phyloP scores from a whole-genome alignment of 2,797 vertebrate genomes.

The Threskiornis aethiopicus region DNA sequence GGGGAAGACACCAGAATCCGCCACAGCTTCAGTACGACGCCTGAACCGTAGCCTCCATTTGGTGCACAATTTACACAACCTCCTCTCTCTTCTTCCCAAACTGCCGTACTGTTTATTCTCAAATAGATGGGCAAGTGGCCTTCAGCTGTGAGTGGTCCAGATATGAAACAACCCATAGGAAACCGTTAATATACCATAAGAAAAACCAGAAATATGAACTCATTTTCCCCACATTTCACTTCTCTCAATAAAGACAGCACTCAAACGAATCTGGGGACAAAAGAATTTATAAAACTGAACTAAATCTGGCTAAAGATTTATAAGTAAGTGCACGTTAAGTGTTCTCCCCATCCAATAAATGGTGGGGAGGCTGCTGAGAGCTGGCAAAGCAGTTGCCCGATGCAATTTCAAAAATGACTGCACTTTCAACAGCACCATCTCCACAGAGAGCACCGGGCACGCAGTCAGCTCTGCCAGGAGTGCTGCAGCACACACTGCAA shows the following conservation, averaged over 20 bases:
- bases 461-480: background rate
- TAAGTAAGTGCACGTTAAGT: background rate
- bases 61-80: too few relatives aligned
- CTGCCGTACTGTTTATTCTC: background rate
- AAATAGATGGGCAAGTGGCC: background rate
- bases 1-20: background rate
- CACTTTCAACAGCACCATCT: background rate
- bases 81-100: background rate
- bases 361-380: background rate
- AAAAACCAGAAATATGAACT: background rate
- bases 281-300: background rate
- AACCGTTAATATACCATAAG: accelerated
- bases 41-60: background rate
- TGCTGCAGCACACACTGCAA: accelerated
- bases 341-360: background rate
- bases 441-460: background rate
- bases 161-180: background rate
- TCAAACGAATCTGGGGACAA: accelerated
- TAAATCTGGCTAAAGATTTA: background rate
- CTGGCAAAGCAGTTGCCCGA: background rate
- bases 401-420: background rate
- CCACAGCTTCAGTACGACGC: background rate
- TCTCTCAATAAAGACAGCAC: background rate
- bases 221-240: background rate
- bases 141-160: background rate